Conservation (phyloP, 2,113 vertebrate genomes). For the Chaetura pelagica region DNA sequence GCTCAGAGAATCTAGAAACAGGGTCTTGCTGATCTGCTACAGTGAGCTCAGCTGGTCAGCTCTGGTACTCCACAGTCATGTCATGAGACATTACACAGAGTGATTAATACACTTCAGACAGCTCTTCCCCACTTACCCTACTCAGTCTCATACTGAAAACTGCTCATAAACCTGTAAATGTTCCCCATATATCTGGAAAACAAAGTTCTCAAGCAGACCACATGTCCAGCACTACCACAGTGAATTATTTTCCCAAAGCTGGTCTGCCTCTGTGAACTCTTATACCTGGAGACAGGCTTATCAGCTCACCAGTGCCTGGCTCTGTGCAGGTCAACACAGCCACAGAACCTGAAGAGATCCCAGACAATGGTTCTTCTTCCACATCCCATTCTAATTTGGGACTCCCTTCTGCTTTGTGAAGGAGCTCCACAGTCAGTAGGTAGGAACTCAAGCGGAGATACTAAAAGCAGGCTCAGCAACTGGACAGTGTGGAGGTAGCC, state of each 20-base stretch:
- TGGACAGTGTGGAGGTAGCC: constrained; percentile 3
- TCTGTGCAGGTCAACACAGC: neutral
- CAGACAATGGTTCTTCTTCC: neutral
- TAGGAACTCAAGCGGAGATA: neutral
- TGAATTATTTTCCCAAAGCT: neutral
- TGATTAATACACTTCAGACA: neutral
- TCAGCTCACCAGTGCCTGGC: neutral
- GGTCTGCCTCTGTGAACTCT: neutral
- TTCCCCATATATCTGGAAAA: neutral
- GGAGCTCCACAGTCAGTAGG: neutral
- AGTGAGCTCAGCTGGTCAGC: neutral
- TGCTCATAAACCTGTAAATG: neutral
- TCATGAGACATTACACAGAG: neutral
- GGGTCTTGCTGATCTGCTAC: neutral
- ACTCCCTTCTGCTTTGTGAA: neutral
- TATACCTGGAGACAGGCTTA: neutral
- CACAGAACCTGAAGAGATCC: neutral
- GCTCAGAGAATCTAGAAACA: neutral
- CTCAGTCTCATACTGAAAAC: neutral
- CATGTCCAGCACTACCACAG: neutral
- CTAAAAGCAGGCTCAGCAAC: neutral
- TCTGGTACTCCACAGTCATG: neutral
- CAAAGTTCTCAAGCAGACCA: neutral
- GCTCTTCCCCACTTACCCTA: neutral
- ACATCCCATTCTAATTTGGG: neutral